Evolutionary conservation across 1,140 invertebrate genomes (phyloP).

Genomic region (Chrysopa pallens): DNA sequence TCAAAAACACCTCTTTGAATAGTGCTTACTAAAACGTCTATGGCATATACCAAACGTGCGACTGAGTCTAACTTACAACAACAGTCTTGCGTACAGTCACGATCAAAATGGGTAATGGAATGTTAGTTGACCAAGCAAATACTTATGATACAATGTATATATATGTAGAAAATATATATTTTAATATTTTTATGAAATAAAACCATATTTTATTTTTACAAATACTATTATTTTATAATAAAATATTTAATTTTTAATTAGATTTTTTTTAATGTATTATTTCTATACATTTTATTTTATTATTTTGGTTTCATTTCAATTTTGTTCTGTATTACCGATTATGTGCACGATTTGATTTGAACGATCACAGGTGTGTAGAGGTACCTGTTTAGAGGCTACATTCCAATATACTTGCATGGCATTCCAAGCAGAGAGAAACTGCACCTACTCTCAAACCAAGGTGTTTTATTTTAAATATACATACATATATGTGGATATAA

Average conservation of each 20-base stretch:
- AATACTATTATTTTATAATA: constrained; percentile 10
- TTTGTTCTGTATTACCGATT: constrained; percentile 2
- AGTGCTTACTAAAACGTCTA: neutral
- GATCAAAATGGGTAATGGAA: constrained; percentile 19
- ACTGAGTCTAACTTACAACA: constrained; percentile 10
- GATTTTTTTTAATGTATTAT: constrained; percentile 1
- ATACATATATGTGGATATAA: no score
- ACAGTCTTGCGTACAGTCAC: constrained; percentile 20
- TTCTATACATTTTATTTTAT: no score
- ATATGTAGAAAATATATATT: constrained; percentile 2
- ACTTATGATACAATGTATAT: neutral
- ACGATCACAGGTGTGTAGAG: constrained; percentile 19
- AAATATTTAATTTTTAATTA: constrained; percentile 6
- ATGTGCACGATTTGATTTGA: constrained; percentile 13
- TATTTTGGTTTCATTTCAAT: constrained; percentile 1
- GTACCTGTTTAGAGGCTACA: constrained; percentile 19
- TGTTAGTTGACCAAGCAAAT: constrained; percentile 13
- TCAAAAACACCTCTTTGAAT: neutral
- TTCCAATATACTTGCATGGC: constrained; percentile 16
- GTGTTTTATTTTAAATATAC: neutral
- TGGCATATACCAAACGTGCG: neutral
- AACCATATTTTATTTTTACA: no score
- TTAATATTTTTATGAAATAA: constrained; percentile 8
- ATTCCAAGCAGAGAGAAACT: constrained; percentile 19
- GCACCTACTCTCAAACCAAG: constrained; percentile 14